Percentiles rank a stretch among this genome's conserved stretches.
phyloP scores from a whole-genome alignment of 2,888 invertebrate species.

The Choristoneura rosaceana region DNA sequence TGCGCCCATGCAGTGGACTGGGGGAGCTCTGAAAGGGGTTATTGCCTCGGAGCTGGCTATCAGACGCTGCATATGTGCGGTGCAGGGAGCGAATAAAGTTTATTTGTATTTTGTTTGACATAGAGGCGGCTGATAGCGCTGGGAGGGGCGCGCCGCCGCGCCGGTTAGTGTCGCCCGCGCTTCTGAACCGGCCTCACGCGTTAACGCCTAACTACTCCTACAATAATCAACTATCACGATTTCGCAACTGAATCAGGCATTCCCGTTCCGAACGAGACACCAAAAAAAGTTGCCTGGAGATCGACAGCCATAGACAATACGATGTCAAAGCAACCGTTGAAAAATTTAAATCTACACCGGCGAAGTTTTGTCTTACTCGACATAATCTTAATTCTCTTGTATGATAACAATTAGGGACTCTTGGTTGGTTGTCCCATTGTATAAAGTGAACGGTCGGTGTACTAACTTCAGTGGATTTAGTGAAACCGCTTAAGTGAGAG shows the following conservation, averaged over 20 bases:
- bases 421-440: conserved; percentile 39
- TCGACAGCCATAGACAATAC: conserved; percentile 56
- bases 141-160: conserved; percentile 75
- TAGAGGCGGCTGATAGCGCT: conserved; percentile 74
- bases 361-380: conserved; percentile 73
- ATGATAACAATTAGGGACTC: conserved; percentile 74
- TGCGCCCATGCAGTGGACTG: conserved; percentile 62
- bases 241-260: conserved; percentile 29
- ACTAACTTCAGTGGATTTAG: conserved; percentile 40
- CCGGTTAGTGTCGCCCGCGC: conserved; percentile 71
- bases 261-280: conserved; percentile 43
- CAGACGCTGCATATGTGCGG: conserved; percentile 75
- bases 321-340: conserved; percentile 78
- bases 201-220: conserved; percentile 24
- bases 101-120: conserved; percentile 82
- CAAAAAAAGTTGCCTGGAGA: conserved; percentile 3
- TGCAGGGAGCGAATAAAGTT: conserved; percentile 83
- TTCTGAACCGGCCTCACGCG: conserved; percentile 58
- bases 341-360: conserved; percentile 74
- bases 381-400: conserved; percentile 77
- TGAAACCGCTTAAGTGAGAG: conserved; percentile 58
- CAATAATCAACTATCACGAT: conserved; percentile 37
- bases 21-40: conserved; percentile 82
- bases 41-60: conserved; percentile 79
- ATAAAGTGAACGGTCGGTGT: conserved; percentile 39